Conservation (phyloP, 2,113 vertebrate genomes). For the Crypturellus undulatus region DNA sequence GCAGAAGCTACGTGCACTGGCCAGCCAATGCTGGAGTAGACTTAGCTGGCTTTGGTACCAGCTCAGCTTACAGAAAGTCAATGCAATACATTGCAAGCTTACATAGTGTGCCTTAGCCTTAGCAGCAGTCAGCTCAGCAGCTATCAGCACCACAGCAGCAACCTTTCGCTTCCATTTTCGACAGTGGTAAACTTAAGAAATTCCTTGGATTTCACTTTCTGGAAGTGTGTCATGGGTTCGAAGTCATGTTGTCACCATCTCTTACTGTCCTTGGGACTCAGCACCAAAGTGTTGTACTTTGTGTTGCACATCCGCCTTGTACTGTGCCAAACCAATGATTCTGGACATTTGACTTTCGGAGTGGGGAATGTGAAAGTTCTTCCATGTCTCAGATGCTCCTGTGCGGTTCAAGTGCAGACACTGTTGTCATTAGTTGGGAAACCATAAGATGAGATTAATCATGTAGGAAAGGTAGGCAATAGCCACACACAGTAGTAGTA, state of each 20-base stretch:
- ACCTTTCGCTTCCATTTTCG: neutral
- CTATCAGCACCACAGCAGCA: neutral
- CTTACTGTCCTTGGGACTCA: neutral
- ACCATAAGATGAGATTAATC: neutral
- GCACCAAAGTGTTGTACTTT: neutral
- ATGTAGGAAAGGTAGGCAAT: neutral
- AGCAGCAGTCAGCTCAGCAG: slow-evolving; percentile 1
- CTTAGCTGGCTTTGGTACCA: neutral
- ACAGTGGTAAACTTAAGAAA: neutral
- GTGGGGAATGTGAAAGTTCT: neutral
- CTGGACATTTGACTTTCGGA: neutral
- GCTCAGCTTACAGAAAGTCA: neutral
- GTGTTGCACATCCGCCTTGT: neutral
- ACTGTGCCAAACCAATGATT: neutral
- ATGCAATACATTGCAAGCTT: neutral
- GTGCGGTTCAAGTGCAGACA: neutral
- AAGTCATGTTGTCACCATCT: neutral
- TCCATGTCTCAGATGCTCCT: neutral
- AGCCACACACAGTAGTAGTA: neutral
- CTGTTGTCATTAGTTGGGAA: neutral
- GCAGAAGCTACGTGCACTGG: neutral
- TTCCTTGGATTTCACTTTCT: neutral
- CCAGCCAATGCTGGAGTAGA: neutral
- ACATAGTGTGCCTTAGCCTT: neutral
- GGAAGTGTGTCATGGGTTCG: neutral